Conservation (phyloP, 2,797 vertebrate genomes). For the Etheostoma nigrum region DNA sequence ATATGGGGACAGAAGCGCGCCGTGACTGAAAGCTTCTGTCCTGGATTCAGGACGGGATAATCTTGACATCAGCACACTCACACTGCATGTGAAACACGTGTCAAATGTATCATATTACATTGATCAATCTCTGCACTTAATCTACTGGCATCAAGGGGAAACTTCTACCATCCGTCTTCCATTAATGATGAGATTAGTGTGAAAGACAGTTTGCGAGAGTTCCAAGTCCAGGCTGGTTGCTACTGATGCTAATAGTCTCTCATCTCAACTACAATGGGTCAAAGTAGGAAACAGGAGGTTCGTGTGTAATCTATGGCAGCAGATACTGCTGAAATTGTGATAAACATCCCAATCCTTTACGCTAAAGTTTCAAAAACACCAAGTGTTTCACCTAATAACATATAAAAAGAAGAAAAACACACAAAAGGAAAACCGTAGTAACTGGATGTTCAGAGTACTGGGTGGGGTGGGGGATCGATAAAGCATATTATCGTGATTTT, state of each 20-base stretch:
- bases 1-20: neutral
- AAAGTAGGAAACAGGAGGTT: neutral
- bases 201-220: neutral
- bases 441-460: too few relatives aligned
- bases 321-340: too few relatives aligned
- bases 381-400: too few relatives aligned
- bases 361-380: too few relatives aligned
- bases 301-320: neutral
- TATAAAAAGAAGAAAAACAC: too few relatives aligned
- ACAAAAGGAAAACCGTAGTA: too few relatives aligned
- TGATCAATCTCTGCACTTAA: neutral
- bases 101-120: neutral
- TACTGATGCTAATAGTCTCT: neutral
- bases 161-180: neutral
- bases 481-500: too few relatives aligned
- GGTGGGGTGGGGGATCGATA: too few relatives aligned
- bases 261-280: neutral
- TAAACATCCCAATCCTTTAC: too few relatives aligned
- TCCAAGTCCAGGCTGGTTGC: neutral
- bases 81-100: neutral
- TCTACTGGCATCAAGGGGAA: neutral
- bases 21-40: slow-evolving; percentile 16
- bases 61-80: slow-evolving; percentile 8
- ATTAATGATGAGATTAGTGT: neutral
- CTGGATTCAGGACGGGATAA: slow-evolving; percentile 16